phyloP scores from a whole-genome alignment of 64 coral and sea anemone genomes.

The Montipora capricornis region DNA sequence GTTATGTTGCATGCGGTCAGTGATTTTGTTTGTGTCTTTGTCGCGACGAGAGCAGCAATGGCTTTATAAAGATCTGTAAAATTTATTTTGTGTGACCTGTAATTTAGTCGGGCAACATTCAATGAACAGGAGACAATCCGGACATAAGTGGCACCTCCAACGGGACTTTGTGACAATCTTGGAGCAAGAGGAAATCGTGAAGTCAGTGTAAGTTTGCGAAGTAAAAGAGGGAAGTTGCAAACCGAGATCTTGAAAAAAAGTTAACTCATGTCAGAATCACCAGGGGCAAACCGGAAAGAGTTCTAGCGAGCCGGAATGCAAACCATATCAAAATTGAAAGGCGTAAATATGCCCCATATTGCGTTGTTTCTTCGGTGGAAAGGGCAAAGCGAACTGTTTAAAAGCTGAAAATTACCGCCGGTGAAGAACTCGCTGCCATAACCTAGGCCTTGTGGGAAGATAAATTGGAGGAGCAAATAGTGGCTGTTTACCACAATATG shows the following conservation, averaged over 20 bases:
- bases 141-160: not conserved
- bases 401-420: constrained; percentile 19
- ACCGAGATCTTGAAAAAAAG: not conserved
- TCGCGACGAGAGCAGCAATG: too few relatives aligned
- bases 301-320: not conserved
- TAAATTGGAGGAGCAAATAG: not conserved
- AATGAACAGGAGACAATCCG: not conserved
- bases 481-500: not conserved
- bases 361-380: not conserved
- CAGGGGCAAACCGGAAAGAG: not conserved
- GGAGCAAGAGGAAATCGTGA: too few relatives aligned
- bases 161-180: not conserved
- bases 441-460: not conserved
- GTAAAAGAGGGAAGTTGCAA: not conserved
- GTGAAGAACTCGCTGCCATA: constrained; percentile 1
- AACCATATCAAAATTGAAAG: not conserved
- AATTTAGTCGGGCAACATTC: not conserved
- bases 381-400: constrained; percentile 17
- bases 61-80: too few relatives aligned
- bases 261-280: constrained; percentile 13
- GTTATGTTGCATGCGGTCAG: too few relatives aligned
- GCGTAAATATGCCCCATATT: not conserved
- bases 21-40: too few relatives aligned
- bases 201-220: too few relatives aligned
- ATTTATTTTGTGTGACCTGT: too few relatives aligned